Conservation (phyloP, 2,113 vertebrate species). For the Dipodomys merriami region DNA sequence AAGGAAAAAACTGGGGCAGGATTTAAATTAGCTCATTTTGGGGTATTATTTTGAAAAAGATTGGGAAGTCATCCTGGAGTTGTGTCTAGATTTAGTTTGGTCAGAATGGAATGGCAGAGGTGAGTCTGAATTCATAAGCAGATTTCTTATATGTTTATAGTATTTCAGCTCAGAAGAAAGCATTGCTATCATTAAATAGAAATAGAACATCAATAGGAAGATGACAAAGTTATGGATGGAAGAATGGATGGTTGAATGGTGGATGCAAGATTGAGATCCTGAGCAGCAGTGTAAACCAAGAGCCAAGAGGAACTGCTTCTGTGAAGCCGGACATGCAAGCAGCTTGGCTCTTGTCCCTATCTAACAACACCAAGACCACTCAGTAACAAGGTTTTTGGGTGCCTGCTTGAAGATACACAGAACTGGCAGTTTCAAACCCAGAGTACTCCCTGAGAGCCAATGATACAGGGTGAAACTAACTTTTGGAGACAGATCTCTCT, state of each 20-base stretch:
- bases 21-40: neutral
- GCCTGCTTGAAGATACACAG: neutral
- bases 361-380: neutral
- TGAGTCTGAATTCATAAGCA: neutral
- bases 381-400: neutral
- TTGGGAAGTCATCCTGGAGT: neutral
- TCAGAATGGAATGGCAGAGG: neutral
- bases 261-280: neutral
- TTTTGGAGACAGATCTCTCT: neutral
- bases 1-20: neutral
- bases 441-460: neutral
- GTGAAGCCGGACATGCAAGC: neutral
- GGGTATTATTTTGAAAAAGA: neutral
- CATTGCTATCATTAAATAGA: slow-evolving; percentile 17
- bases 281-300: neutral
- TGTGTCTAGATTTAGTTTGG: neutral
- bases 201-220: neutral
- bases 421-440: neutral
- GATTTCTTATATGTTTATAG: slow-evolving; percentile 8
- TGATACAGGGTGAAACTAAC: neutral
- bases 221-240: neutral
- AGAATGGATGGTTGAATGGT: no score
- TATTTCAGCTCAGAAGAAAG: neutral
- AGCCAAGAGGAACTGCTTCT: neutral
- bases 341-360: neutral